Evolutionary conservation across 2,113 vertebrate species (phyloP).

Genomic region (Gopherus evgoodei): DNA sequence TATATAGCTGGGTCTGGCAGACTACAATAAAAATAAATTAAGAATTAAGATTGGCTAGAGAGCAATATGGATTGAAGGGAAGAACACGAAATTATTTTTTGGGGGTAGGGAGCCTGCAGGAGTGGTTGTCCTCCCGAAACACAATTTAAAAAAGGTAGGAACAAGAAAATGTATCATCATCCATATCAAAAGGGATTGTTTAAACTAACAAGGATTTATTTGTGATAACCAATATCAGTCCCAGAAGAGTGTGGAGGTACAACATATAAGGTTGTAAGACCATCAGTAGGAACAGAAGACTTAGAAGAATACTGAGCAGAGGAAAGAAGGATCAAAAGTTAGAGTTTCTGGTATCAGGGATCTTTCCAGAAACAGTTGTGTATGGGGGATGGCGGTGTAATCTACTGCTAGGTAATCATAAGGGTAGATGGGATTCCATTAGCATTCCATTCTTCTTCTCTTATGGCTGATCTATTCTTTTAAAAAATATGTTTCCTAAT

Average conservation of each 20-base stretch:
- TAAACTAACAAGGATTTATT: background rate
- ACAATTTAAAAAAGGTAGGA: background rate
- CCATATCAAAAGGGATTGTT: background rate
- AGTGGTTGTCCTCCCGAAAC: background rate
- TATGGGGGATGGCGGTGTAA: background rate
- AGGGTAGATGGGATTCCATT: fast-evolving
- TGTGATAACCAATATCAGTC: background rate
- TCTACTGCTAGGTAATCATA: background rate
- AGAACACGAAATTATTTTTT: background rate
- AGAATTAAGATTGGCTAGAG: background rate
- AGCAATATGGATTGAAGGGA: background rate
- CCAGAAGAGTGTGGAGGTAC: background rate
- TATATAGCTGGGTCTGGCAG: background rate
- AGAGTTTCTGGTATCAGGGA: background rate
- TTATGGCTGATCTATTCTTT: background rate
- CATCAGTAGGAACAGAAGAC: background rate
- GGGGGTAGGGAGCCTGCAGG: background rate
- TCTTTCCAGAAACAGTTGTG: background rate
- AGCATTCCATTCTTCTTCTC: background rate
- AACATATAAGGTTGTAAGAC: background rate
- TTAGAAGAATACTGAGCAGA: background rate
- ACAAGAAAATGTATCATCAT: background rate
- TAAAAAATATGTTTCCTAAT: background rate
- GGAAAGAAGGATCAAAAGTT: background rate
- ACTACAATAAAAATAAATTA: background rate